phyloP scores from a whole-genome alignment of 2,797 vertebrate species.

The Enteromius trimaculatus region DNA sequence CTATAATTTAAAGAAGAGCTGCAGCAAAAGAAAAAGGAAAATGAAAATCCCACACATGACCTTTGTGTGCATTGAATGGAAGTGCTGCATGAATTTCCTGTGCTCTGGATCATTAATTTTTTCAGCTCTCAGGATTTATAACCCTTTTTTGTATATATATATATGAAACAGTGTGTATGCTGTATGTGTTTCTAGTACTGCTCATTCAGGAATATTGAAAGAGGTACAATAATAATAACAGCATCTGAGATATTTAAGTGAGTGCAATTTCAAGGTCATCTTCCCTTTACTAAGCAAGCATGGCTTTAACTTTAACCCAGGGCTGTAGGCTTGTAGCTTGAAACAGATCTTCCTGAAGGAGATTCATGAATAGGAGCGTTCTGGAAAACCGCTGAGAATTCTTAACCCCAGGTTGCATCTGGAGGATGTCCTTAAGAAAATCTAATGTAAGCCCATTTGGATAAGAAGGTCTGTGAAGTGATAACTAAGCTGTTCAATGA shows the following conservation, averaged over 20 bases:
- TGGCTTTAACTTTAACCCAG: slow-evolving; percentile 3
- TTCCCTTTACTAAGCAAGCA: background rate
- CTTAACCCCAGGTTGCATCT: background rate
- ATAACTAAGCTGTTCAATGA: slow-evolving; percentile 16
- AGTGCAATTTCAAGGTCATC: slow-evolving; percentile 10
- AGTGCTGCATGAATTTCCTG: slow-evolving; percentile 44
- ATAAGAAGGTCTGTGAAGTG: slow-evolving; percentile 12
- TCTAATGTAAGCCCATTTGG: background rate
- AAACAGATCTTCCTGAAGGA: slow-evolving; percentile 2
- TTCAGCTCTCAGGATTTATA: slow-evolving; percentile 35
- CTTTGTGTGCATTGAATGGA: slow-evolving; percentile 46
- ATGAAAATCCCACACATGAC: slow-evolving; percentile 5
- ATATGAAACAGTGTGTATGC: background rate
- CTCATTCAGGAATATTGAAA: slow-evolving; percentile 24
- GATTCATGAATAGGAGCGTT: slow-evolving; percentile 7
- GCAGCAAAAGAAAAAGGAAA: slow-evolving; percentile 37
- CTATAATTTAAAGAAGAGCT: slow-evolving; percentile 37
- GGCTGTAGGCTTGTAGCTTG: slow-evolving; percentile 16
- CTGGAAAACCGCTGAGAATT: background rate
- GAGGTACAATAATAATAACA: background rate
- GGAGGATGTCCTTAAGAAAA: slow-evolving; percentile 1
- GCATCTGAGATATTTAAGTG: slow-evolving; percentile 1
- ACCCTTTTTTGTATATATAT: slow-evolving; percentile 18
- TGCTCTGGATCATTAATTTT: slow-evolving; percentile 51
- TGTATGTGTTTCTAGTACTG: background rate